Base-by-base conservation (phyloP, 2,888 invertebrate genomes). In the Xanthia icteritia region DNA sequence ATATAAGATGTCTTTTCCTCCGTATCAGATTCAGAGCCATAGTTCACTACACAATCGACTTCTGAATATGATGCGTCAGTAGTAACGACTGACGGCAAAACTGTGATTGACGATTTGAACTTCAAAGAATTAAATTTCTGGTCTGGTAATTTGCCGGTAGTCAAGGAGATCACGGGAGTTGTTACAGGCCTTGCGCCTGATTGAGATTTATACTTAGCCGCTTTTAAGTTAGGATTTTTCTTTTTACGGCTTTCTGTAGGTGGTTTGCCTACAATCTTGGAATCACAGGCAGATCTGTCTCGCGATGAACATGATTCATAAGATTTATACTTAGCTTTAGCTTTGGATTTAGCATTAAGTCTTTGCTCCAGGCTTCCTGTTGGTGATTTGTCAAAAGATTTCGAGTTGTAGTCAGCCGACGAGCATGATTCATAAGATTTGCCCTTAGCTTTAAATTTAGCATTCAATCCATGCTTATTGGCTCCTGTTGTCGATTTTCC, bases 51-150 rank as follows among this genome's bases (percentile, higher is more conserved):
- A 31, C 64, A 83, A 45, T 85, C 79, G 15, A 60, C 13, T 15
- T 83, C 86, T 5, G 81, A 82, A 56, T 58, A 79, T 2, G 82
- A 78, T 9, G 73, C 73, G 8, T 85, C 87, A 11, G 77, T 79
- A 13, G 77, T 63, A 1, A 80, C 51, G 0, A 70, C 73, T 27
- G 87, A 85, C 0, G 86, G 84, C 1, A 85, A 6, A 0, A 87
- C 64, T 3, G 87, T 87, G 2, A 85, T 48, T 2, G 86, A 85
- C 1, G 87, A 85, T 64, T 85, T 87, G 56, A 86, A 86, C 6
- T 74, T 81, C 23, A 84, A 31, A 27, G 77, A 23, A 31, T 78
- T 70, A 6, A 17, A 23, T 56, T 56, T 78, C n/a, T 70, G 23
- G 2, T 61, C 51, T 0, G 27, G 0, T 5, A 61, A 8, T 63